Evolutionary conservation across 2,888 invertebrate genomes (phyloP).

Genomic region (Luperina nickerlii): DNA sequence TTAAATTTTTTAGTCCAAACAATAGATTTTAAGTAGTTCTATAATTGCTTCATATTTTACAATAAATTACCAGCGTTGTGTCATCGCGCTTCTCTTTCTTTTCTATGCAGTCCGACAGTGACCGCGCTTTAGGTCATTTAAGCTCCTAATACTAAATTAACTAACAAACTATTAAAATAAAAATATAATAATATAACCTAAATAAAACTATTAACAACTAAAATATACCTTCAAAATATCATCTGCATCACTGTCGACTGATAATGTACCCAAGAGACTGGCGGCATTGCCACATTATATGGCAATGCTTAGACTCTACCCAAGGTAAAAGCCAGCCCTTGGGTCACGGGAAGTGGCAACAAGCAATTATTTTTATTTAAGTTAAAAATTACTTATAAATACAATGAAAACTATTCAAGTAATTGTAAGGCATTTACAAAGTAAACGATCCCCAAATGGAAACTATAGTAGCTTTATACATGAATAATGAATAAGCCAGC

Average conservation of each 20-base stretch:
- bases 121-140: too few species aligned
- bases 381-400: neutral
- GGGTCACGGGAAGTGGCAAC: neutral
- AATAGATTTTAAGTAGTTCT: too few species aligned
- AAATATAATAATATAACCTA: neutral
- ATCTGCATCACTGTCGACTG: neutral
- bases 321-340: neutral
- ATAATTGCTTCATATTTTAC: too few species aligned
- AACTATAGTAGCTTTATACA: constrained; percentile 49
- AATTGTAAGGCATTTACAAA: constrained; percentile 13
- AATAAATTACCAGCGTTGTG: too few species aligned
- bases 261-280: neutral
- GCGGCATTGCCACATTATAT: neutral
- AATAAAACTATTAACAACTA: neutral
- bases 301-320: neutral
- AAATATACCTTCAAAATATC: neutral
- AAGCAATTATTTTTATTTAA: neutral
- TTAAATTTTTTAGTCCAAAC: too few species aligned
- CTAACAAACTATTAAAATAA: neutral
- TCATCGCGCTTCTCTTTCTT: too few species aligned
- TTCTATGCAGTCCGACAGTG: too few species aligned
- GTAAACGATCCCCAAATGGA: constrained; percentile 33
- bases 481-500: constrained; percentile 66
- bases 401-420: neutral
- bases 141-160: neutral